Base-by-base conservation (phyloP, 2,113 vertebrate genomes). In the Rhadina sibilatrix region DNA sequence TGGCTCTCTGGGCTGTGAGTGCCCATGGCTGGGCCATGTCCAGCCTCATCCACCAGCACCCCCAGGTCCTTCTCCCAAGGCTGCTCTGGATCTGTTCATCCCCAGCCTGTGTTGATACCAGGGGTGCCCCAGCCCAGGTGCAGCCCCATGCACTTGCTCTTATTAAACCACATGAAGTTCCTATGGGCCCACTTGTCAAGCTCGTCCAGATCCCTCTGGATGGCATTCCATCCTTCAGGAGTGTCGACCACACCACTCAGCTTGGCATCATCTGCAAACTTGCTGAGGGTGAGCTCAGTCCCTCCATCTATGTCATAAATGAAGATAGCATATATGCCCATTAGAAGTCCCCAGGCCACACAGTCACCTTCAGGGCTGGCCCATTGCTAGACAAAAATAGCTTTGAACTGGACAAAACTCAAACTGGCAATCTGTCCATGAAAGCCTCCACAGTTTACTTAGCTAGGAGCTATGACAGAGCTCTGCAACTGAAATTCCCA, bases 261-360 rank as follows among this genome's bases (percentile, higher is more conserved):
- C 27, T 20, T 18, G 28, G 18, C 28, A 20, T 28, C 28, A 16
- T 8, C 52, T 38, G 24, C 38, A 82, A 38, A 40, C 12, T 7
- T 40, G 5, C 17, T 27, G 53, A 5, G 19, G 16, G 6, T 35
- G 17, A 10, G 23, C 13, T 53, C 8, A 1, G 23, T 22, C 16
- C 15, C 46, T 47, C 25, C 12, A 9, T n/a, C 33, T 5, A 3
- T 24, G 28, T 18, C n/a, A 47, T 10, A 18, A 68, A n/a, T 24
- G 7, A 60, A 46, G n/a, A 35, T 0, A 54, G 38, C 31, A 60
- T 30, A 44, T 5, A 18, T 0, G 0, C 57, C 12, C 1, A 53
- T 11, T 11, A 66, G 79, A 31, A 53, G 20, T 46, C 24, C 13
- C 16, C 24, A 30, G 1, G 5, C 9, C 65, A 28, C 19, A 42